Base-by-base conservation (phyloP, 2,113 vertebrate genomes). In the Irena cyanogastra region DNA sequence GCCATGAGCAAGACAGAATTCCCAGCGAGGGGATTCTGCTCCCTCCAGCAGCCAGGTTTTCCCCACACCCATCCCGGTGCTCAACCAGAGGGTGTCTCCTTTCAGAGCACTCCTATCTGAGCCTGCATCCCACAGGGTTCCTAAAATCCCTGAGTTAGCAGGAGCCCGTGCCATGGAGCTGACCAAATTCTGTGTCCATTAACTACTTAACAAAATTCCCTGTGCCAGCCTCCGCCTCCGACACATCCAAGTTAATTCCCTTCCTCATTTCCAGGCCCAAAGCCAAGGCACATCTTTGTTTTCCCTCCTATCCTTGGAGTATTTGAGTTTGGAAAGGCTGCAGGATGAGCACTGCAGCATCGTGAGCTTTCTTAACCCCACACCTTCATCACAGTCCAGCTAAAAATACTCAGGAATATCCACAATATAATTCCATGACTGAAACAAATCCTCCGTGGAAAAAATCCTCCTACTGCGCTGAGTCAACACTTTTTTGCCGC, bases 131-230 rank as follows among this genome's bases (percentile, higher is more conserved):
- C 78, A 14, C 10, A 64, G 71, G 66, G 10, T 1, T 87, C 70
- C 41, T 80, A 47, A 95, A 96, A 95, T 50, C 70, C 82, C 89
- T 4, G 42, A 82, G 50, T 82, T 70, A 97, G 94, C 93, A 87
- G 70, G 78, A 95, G 66, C 39, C 1, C 0, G 63, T 87, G 94
- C 83, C 81, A 84, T 6, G 13, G 45, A 66, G 35, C 81, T 83
- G 79, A 91, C 94, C 87, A 83, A 94, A 93, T 83, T 50, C 91
- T 56, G 9, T 6, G 4, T 91, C 84, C 91, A 79, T 93, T 95
- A 95, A 79, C 81, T 72, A 89, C 95, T 96, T 93, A 93, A 94
- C 95, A 95, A 94, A 96, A 93, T 76, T 94, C 70, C 66, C 68
- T 28, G 37, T 31, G 45, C 65, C 74, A 27, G 5, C 52, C 42